phyloP scores from a whole-genome alignment of 2,888 invertebrate genomes.

The Ganaspis brasiliensis region DNA sequence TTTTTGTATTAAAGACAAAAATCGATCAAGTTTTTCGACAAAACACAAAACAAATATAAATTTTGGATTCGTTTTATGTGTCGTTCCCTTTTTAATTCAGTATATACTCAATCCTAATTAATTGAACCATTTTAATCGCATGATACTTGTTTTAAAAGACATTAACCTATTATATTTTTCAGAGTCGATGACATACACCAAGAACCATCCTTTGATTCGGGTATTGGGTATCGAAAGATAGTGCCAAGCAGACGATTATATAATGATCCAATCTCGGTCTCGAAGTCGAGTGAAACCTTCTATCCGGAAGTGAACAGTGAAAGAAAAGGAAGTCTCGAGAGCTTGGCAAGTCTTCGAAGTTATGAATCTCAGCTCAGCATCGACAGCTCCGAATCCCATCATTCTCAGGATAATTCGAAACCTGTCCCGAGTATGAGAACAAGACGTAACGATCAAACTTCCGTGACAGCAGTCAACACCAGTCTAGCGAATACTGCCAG shows the following conservation, averaged over 20 bases:
- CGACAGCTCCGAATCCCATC: conserved; percentile 78
- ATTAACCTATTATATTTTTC: background rate
- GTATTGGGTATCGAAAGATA: conserved; percentile 75
- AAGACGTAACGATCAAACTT: conserved; percentile 74
- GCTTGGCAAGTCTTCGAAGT: conserved; percentile 81
- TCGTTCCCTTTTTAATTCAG: too few species aligned
- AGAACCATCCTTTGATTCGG: conserved; percentile 73
- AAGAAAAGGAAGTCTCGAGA: conserved; percentile 83
- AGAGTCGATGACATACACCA: conserved; percentile 60
- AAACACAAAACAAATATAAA: too few species aligned
- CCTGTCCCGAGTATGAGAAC: conserved; percentile 76
- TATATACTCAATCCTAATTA: too few species aligned
- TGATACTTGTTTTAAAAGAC: too few species aligned
- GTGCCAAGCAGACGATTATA: conserved; percentile 76
- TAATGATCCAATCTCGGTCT: conserved; percentile 77
- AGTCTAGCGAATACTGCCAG: conserved; percentile 67
- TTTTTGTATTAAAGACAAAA: too few species aligned
- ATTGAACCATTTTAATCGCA: too few species aligned
- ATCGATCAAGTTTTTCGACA: too few species aligned
- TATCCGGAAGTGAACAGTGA: conserved; percentile 74
- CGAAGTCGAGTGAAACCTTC: conserved; percentile 69
- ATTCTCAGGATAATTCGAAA: conserved; percentile 71
- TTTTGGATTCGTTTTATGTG: too few species aligned
- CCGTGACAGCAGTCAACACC: conserved; percentile 63
- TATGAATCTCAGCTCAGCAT: conserved; percentile 81